Percentiles rank a stretch among this genome's conserved stretches.
Evolutionary conservation across 2,888 invertebrate species (phyloP).

Genomic region (Philaethria dido): DNA sequence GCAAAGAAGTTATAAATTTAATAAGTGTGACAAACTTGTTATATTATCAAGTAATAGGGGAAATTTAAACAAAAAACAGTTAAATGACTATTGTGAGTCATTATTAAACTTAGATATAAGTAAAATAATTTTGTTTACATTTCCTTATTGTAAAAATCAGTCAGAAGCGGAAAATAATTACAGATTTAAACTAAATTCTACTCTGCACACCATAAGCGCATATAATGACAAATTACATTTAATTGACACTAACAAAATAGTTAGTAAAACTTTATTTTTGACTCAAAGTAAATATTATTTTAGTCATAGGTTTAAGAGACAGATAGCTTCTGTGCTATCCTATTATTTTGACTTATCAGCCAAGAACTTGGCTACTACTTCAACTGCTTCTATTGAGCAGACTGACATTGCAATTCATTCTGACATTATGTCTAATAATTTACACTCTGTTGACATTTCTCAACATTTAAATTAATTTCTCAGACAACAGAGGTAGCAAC

Average conservation of each 20-base stretch:
- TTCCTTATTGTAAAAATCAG: neutral
- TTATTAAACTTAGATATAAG: neutral
- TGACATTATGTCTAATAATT: too few relatives aligned
- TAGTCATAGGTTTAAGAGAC: neutral
- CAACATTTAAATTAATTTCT: neutral
- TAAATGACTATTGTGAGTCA: neutral
- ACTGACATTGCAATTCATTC: neutral
- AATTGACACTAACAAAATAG: slow-evolving; percentile 2
- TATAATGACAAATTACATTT: neutral
- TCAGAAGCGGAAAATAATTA: neutral
- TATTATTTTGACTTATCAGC: neutral
- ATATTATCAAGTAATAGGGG: neutral
- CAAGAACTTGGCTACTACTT: neutral
- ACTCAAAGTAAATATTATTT: neutral
- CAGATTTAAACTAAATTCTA: neutral
- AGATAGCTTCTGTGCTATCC: neutral
- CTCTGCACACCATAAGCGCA: neutral
- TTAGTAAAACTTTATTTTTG: slow-evolving; percentile 2
- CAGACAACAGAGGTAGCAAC: neutral
- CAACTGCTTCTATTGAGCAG: neutral
- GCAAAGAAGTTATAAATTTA: neutral
- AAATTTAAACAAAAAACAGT: neutral
- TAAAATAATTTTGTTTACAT: slow-evolving; percentile 1
- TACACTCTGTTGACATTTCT: neutral
- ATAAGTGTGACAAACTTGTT: neutral